Evolutionary conservation across 1,140 invertebrate species (phyloP).

Genomic region (Penaeus japonicus): DNA sequence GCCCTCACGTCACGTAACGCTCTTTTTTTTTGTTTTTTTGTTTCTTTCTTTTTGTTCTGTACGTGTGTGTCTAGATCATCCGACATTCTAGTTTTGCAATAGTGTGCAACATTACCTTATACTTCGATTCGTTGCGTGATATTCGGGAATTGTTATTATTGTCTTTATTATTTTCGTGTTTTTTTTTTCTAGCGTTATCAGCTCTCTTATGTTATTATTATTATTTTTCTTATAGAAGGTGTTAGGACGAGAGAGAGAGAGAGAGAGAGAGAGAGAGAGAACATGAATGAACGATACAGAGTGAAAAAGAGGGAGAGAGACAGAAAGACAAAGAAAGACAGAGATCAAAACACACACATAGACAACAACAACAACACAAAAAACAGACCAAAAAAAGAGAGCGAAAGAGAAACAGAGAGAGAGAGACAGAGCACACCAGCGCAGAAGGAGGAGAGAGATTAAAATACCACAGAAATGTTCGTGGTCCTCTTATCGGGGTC

Average conservation of each 20-base stretch:
- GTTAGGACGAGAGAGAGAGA: not conserved
- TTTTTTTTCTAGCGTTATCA: no score
- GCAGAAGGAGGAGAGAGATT: not conserved
- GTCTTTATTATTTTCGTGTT: no score
- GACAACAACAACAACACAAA: not conserved
- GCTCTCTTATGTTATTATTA: no score
- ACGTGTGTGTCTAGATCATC: no score
- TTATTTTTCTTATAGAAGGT: no score
- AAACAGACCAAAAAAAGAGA: not conserved
- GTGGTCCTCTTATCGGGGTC: not conserved
- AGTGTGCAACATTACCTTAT: no score
- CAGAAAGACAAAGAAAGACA: not conserved
- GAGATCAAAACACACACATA: not conserved
- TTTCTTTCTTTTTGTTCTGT: not conserved
- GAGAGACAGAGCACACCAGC: not conserved
- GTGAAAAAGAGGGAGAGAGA: not conserved
- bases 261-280: not conserved
- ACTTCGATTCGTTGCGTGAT: no score
- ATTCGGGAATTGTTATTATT: no score
- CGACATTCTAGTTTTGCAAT: not conserved
- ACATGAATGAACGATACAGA: not conserved
- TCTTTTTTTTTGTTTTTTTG: not conserved
- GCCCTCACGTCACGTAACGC: no score
- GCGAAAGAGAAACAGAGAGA: not conserved
- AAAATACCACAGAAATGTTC: constrained; percentile 8